Evolutionary conservation across 2,113 vertebrate species (phyloP).

Genomic region (Xiphias gladius): DNA sequence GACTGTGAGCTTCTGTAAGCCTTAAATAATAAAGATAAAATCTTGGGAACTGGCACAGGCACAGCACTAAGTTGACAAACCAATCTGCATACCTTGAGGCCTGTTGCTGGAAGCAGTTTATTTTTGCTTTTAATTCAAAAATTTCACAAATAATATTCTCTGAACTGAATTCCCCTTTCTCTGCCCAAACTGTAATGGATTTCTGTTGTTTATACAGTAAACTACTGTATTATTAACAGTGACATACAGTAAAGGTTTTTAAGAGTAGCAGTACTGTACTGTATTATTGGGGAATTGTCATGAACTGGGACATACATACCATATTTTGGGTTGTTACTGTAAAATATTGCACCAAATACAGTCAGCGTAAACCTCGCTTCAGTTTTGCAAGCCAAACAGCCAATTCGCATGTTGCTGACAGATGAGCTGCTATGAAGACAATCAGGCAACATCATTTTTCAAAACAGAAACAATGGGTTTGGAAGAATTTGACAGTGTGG

Average conservation of each 20-base stretch:
- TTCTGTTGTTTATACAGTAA: not conserved
- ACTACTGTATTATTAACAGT: not conserved
- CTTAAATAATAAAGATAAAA: slow-evolving; percentile 17
- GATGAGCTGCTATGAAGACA: too few relatives aligned
- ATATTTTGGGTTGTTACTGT: not conserved
- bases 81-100: slow-evolving; percentile 13
- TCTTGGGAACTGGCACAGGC: not conserved
- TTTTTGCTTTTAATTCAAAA: not conserved
- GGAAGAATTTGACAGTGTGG: not conserved
- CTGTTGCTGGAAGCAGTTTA: not conserved
- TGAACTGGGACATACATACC: not conserved
- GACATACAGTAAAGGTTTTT: not conserved
- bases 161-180: not conserved
- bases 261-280: too few relatives aligned
- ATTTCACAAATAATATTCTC: not conserved
- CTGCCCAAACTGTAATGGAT: not conserved
- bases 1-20: slow-evolving; percentile 22
- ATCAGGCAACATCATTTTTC: not conserved
- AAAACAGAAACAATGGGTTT: not conserved
- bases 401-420: too few relatives aligned
- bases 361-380: not conserved
- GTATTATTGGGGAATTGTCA: too few relatives aligned
- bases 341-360: not conserved
- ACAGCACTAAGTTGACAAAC: not conserved
- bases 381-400: too few relatives aligned